Evolutionary conservation across 2,797 vertebrate species (phyloP).

Genomic region (Chiroxiphia lanceolata): DNA sequence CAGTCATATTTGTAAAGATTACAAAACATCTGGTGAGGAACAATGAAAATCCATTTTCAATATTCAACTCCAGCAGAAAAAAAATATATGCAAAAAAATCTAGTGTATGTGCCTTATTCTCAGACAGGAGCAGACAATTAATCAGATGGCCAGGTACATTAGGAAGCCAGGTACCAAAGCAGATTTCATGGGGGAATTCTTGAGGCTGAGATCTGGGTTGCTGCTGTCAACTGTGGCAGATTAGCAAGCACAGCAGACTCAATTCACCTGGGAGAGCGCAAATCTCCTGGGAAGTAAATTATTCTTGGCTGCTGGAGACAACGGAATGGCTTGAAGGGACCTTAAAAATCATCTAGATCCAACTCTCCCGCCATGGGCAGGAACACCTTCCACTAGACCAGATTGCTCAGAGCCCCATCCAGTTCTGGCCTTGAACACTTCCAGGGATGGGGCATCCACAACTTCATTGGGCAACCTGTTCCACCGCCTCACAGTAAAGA

Average conservation of each 20-base stretch:
- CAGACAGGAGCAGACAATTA: background rate
- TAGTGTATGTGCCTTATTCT: background rate
- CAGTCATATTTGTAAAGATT: background rate
- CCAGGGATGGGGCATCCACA: background rate
- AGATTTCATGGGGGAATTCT: background rate
- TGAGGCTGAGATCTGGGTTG: background rate
- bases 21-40: background rate
- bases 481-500: background rate
- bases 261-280: background rate
- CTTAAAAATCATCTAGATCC: background rate
- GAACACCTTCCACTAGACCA: background rate
- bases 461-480: background rate
- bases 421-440: background rate
- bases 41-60: background rate
- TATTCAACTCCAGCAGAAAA: background rate
- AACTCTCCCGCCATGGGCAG: background rate
- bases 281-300: background rate
- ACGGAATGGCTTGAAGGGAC: background rate
- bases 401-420: background rate
- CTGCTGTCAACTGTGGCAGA: background rate
- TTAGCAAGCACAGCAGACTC: background rate
- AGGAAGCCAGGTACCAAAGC: background rate
- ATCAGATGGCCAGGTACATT: background rate
- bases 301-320: background rate
- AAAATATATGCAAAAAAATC: background rate